phyloP scores from a whole-genome alignment of 2,797 vertebrate genomes.

The Pangasius macronema region DNA sequence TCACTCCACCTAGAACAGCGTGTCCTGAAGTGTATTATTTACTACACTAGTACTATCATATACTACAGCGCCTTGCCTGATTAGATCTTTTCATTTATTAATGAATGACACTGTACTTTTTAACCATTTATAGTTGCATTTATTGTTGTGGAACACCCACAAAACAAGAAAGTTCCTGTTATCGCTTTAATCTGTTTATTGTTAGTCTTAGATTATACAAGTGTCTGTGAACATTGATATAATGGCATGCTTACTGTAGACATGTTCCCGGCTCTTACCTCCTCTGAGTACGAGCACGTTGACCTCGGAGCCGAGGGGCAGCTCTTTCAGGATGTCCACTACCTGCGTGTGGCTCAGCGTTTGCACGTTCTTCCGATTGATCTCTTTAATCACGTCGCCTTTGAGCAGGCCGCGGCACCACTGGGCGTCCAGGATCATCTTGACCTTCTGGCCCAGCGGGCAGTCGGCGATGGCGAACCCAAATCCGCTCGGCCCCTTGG shows the following conservation, averaged over 20 bases:
- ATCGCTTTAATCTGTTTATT: not conserved
- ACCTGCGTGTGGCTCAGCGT: constrained; percentile 91
- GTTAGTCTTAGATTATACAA: not conserved
- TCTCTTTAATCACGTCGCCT: constrained; percentile 95
- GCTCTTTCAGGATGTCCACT: constrained; percentile 97
- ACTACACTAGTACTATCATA: not conserved
- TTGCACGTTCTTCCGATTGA: constrained; percentile 94
- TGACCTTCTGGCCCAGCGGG: constrained; percentile 94
- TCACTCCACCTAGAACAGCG: not conserved
- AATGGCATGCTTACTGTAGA: not conserved
- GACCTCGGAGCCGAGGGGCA: constrained; percentile 90
- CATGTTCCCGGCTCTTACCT: constrained; percentile 72
- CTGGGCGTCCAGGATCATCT: constrained; percentile 98
- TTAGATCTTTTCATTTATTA: not conserved
- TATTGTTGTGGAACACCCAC: not conserved
- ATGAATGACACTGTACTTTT: not conserved
- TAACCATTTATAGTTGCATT: not conserved
- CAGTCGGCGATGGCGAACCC: constrained; percentile 97
- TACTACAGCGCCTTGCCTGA: not conserved
- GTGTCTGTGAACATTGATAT: not conserved
- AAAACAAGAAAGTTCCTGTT: not conserved
- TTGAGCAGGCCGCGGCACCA: constrained; percentile 96
- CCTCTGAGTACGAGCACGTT: constrained; percentile 90
- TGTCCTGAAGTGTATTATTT: not conserved
- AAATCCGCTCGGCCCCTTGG: constrained; percentile 94